A percentile compares a stretch with the other conserved stretches of the same genome.
Conservation (phyloP, 2,797 vertebrate species). For the Aeoliscus strigatus region DNA sequence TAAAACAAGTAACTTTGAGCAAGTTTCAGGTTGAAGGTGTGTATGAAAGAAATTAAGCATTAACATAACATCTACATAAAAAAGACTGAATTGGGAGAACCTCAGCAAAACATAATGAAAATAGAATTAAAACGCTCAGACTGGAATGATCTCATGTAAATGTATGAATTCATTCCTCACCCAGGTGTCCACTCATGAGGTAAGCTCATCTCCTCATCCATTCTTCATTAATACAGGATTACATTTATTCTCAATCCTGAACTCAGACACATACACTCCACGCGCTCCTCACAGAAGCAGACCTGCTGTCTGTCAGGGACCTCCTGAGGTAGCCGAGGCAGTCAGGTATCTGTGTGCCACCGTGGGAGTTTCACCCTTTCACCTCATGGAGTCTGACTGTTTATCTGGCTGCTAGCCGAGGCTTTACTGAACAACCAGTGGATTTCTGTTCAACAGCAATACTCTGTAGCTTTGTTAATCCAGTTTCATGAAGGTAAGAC, state of each 20-base stretch:
- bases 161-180: too few species aligned
- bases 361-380: constrained; percentile 16
- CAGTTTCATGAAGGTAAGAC: constrained; percentile 52
- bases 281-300: constrained; percentile 16
- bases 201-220: constrained; percentile 62
- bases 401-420: constrained; percentile 24
- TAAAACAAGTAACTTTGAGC: constrained; percentile 8
- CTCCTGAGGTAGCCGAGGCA: constrained; percentile 43
- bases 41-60: background rate
- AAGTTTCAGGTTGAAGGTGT: background rate
- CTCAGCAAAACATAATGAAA: too few species aligned
- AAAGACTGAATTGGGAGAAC: background rate
- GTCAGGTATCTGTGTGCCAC: constrained; percentile 38
- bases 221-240: constrained; percentile 72
- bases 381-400: constrained; percentile 27
- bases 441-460: constrained; percentile 23
- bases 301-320: constrained; percentile 48
- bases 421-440: constrained; percentile 11
- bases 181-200: too few species aligned
- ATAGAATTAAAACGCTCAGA: too few species aligned
- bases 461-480: constrained; percentile 10
- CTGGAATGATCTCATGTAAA: too few species aligned
- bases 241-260: constrained; percentile 64
- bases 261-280: constrained; percentile 36
- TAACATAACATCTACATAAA: background rate